Evolutionary conservation across 2,113 vertebrate genomes (phyloP), one percentile per base, ranked within the genome.

Genomic region (Eclectus roratus): DNA sequence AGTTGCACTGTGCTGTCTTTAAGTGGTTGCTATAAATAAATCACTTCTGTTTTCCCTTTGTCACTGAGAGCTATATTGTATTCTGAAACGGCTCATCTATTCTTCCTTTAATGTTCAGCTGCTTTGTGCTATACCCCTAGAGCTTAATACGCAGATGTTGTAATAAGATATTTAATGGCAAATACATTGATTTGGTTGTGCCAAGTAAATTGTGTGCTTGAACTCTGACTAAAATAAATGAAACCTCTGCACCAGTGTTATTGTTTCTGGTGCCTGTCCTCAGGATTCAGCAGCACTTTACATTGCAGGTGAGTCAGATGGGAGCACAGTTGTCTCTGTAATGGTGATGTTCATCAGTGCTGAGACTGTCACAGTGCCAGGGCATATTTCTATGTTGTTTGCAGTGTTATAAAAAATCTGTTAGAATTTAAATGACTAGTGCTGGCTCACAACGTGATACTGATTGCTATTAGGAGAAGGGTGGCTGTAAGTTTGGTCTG

Each of bases 21-120:
- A 97, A 98, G 97, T 96, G 96, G 95, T 77, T 96, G 87, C 96
- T 98, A 97, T 98, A 98, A 98, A 98, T 97, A 98, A 97, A 97
- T 96, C 53, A 95, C 85, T 96, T 96, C 95, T 97, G 96, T 94
- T 96, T 95, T 96, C 87, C 95, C 72, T 97, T 98, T 97, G 97
- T 98, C 96, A 91, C 96, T 60, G 70, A 90, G 89, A 96, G 91
- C 93, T 83, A 35, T 83, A 28, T 91, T 89, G 53, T 96, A 84
- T 96, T 94, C 94, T 94, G 89, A 89, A 97, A 95, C 77, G 56
- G 37, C 81, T 89, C 88, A 77, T 96, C 94, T 92, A 44, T 94
- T 97, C 18, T 66, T 96, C 94, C 97, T 97, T 89, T 97, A 94
- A 76, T 86, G 89, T 93, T 96, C 93, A 93, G 96, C 80, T 87